These are phyloP conservation scores for Pardalotus punctatus DNA, from an alignment of 2,113 vertebrate genomes.

Conservation along the genomic window DNA sequence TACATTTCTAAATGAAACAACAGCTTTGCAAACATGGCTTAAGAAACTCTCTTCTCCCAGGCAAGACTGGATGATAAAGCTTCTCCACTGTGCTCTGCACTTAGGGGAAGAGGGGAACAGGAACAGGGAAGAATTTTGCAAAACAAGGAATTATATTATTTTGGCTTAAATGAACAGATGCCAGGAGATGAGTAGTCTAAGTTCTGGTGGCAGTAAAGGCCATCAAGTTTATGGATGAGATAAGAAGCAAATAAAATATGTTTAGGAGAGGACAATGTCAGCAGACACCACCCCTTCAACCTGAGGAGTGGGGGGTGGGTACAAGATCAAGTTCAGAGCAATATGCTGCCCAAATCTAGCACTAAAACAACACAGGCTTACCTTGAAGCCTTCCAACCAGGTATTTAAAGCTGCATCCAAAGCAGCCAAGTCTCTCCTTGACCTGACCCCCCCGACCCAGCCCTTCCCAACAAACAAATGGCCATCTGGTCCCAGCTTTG, in stretches of 20 bases:
- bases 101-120: accelerated
- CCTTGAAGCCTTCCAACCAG: neutral
- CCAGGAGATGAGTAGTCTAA: neutral
- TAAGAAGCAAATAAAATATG: neutral
- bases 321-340: neutral
- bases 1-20: neutral
- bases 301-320: neutral
- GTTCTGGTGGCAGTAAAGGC: neutral
- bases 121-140: neutral
- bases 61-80: neutral
- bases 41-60: neutral
- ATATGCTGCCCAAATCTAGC: neutral
- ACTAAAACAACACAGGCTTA: neutral
- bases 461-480: neutral
- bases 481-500: neutral
- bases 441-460: neutral
- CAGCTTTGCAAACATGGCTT: neutral
- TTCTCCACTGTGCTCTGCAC: neutral
- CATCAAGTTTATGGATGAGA: neutral
- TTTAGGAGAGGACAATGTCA: neutral
- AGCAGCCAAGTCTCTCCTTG: neutral
- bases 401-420: neutral
- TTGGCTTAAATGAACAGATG: neutral
- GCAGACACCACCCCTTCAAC: neutral
- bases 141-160: neutral